A percentile compares a stretch with the other conserved stretches of the same genome.
Evolutionary conservation across 2,888 invertebrate species (phyloP).

Genomic region (Synergus gifuensis): DNA sequence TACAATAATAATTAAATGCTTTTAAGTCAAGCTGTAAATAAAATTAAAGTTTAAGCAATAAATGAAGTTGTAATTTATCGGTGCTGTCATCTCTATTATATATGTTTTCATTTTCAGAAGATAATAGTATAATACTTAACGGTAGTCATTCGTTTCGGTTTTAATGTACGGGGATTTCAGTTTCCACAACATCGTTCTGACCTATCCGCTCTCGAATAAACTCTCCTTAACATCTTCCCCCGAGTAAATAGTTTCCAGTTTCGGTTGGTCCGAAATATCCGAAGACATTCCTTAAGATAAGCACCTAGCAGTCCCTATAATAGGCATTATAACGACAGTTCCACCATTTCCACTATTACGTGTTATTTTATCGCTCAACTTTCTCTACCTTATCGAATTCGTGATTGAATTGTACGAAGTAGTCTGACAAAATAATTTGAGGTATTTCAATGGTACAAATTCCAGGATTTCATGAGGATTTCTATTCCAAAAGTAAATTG

Average conservation of each 20-base stretch:
- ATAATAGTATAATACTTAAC: background rate
- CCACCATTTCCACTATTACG: constrained; percentile 9
- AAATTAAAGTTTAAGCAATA: too few species aligned
- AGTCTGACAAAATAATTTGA: too few species aligned
- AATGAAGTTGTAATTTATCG: too few species aligned
- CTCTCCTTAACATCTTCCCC: constrained; percentile 68
- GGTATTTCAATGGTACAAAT: too few species aligned
- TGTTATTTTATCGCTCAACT: constrained; percentile 27
- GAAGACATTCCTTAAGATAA: constrained; percentile 45
- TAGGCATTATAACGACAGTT: constrained; percentile 1
- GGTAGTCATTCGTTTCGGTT: constrained; percentile 55
- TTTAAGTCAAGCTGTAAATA: too few species aligned
- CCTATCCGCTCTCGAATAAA: constrained; percentile 68
- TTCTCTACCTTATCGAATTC: constrained; percentile 1
- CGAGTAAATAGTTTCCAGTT: constrained; percentile 72
- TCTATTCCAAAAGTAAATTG: too few species aligned
- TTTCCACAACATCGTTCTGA: constrained; percentile 64
- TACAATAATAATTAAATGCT: too few species aligned
- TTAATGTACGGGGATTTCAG: constrained; percentile 57
- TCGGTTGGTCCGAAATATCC: constrained; percentile 57
- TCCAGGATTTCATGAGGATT: too few species aligned
- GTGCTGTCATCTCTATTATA: background rate
- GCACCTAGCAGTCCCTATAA: constrained; percentile 11
- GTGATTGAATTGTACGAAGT: background rate
- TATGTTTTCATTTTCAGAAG: background rate